A percentile compares a stretch with the other conserved stretches of the same genome.
These are phyloP conservation scores for Carpatolechia fugitivella DNA, from an alignment of 2,888 invertebrate genomes.

Conservation along the genomic window DNA sequence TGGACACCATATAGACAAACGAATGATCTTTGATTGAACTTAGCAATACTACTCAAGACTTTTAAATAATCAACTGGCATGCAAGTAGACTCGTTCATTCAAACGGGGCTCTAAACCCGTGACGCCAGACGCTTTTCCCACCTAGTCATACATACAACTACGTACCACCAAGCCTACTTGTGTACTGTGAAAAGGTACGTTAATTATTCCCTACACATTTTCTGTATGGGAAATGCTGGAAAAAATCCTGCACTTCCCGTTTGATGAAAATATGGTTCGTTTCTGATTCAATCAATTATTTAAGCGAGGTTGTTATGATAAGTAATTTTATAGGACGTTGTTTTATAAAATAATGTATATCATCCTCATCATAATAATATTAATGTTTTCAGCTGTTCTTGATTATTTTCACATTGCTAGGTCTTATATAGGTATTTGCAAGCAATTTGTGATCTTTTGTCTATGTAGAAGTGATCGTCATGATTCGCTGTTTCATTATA, in stretches of 20 bases:
- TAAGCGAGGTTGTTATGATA: no score
- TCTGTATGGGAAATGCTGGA: not conserved
- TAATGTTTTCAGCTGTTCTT: no score
- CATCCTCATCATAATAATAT: no score
- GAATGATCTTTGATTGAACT: not conserved
- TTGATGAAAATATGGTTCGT: not conserved
- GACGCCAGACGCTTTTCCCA: slow-evolving; percentile 43
- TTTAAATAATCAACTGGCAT: not conserved
- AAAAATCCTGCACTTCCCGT: not conserved
- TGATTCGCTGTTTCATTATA: no score
- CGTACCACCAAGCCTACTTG: slow-evolving; percentile 1
- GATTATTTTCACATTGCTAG: no score
- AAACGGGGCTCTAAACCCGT: slow-evolving; percentile 34
- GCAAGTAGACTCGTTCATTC: not conserved
- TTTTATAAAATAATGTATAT: no score
- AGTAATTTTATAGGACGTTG: no score
- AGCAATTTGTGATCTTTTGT: no score
- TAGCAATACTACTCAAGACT: not conserved
- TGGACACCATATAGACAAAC: no score
- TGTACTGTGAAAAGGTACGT: slow-evolving; percentile 4
- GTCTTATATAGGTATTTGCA: no score
- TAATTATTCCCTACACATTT: slow-evolving; percentile 5
- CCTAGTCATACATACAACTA: slow-evolving; percentile 11
- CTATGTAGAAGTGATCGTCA: no score
- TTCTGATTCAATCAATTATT: no score